Base-by-base conservation (phyloP, 2,797 vertebrate species). In the Lepilemur ruficaudatus region DNA sequence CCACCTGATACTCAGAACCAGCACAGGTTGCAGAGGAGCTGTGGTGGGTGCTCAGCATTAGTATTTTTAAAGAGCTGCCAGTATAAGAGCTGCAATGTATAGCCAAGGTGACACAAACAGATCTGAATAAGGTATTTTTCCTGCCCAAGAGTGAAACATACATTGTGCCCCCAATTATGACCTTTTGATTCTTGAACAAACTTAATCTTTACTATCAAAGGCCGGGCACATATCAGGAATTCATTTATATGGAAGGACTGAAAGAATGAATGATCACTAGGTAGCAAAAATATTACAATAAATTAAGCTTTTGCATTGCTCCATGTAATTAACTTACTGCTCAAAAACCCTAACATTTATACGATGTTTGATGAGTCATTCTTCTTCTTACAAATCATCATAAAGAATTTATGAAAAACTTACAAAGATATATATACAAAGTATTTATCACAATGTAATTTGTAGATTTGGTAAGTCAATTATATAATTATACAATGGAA, bases 341-440 rank as follows among this genome's bases (percentile, higher is more conserved):
- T 85, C 67, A 61, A 81, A 89, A 81, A 18, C 35, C 46, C n/a
- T 78, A 78, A 84, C 46, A 78, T 61, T 10, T 78, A 20, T n/a
- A 50, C 81, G 89, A 14, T 72, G 89, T 73, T 84, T 92, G 57
- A 87, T 87, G 57, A 96, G 35, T 50, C 85, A 80, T 30, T 90
- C n/a, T 59, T 52, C 28, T 25, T 61, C 85, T 88, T 43, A 82
- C 73, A 86, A 94, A 43, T 89, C 70, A 72, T 82, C n/a, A 75
- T 76, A 72, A 92, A 78, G 43, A 92, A 96, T 80, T 79, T 87
- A 82, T 69, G 67, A 63, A 67, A 83, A 86, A 89, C 43, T 87
- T 93, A 82, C 86, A 93, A 70, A 94, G 25, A 75, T 52, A 48
- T 48, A 84, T 25, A 75, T 76, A 50, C 48, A 80, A 65, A 30